Base-by-base conservation (phyloP, 2,113 vertebrate species). In the Vidua chalybeata region DNA sequence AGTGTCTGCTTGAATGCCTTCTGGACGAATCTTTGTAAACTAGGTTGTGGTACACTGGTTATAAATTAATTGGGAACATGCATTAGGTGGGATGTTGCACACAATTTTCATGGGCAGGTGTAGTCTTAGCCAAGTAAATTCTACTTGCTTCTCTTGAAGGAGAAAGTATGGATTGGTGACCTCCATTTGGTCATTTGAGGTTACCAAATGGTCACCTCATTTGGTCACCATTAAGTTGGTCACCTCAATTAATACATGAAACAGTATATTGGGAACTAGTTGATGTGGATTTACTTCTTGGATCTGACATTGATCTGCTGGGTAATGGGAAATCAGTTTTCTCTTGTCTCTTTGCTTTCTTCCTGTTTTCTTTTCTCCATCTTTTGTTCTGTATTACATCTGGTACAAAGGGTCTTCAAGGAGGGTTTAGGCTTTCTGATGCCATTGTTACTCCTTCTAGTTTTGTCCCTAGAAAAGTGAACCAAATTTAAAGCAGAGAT, bases 41-140 rank as follows among this genome's bases (percentile, higher is more conserved):
- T 12, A 56, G 2, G 0, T 45, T 69, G 49, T n/a, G 1, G 7
- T n/a, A 49, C 4, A 26, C 9, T 2, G 2, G 7, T 23, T 45
- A 61, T 21, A 61, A 20, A 33, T 58, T 66, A 41, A 74, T 30
- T 51, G 4, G 37, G 78, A 89, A 37, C 1, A 14, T 6, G 8
- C 21, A 14, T 11, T 46, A 48, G 9, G 27, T 76, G 12, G 8
- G 23, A 89, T 6, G 10, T 39, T 73, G 10, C 7, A 28, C 13
- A 19, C 3, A 5, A 49, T 79, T 91, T 94, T 75, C 19, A 30
- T 26, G 20, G 45, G 2, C 21, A 64, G 30, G 3, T 76, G 26
- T n/a, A 35, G 4, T 87, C 49, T 51, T 54, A 83, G 15, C 13
- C 67, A 72, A 73, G 6, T 39, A 75, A 62, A 27, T 61, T 81